Evolutionary conservation across 2,888 invertebrate genomes (phyloP).

Genomic region (Drosophila mayaguana): DNA sequence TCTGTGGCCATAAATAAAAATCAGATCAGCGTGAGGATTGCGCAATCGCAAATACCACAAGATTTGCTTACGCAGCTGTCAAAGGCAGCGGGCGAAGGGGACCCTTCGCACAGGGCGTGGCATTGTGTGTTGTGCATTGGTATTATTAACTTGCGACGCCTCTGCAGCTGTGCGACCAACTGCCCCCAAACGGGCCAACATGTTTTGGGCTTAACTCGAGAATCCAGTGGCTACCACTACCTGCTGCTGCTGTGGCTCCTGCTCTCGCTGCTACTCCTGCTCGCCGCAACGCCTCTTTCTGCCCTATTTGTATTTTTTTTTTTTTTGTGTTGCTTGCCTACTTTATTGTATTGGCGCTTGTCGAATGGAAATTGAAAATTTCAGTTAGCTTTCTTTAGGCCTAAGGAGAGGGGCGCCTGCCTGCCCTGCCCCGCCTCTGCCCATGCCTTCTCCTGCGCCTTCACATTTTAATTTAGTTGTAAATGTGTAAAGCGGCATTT

Average conservation of each 20-base stretch:
- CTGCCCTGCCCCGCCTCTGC: background rate
- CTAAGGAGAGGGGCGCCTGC: constrained; percentile 1
- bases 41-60: constrained; percentile 74
- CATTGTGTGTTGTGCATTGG: constrained; percentile 20
- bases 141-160: constrained; percentile 55
- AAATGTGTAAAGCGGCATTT: constrained; percentile 83
- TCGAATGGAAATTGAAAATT: constrained; percentile 81
- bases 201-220: constrained; percentile 74
- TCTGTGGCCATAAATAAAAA: constrained; percentile 81
- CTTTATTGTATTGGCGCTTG: constrained; percentile 76
- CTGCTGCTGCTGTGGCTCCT: constrained; percentile 11
- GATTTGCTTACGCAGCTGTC: constrained; percentile 61
- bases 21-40: constrained; percentile 83
- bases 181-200: constrained; percentile 51
- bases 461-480: constrained; percentile 82
- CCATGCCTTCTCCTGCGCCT: background rate
- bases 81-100: constrained; percentile 12
- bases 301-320: constrained; percentile 21
- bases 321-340: constrained; percentile 56
- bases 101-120: constrained; percentile 34
- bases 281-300: background rate
- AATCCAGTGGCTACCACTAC: constrained; percentile 24
- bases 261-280: background rate
- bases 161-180: constrained; percentile 46
- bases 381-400: constrained; percentile 73